phyloP scores from a whole-genome alignment of 92 coral and sea anemone species.

The Porites cylindrica region DNA sequence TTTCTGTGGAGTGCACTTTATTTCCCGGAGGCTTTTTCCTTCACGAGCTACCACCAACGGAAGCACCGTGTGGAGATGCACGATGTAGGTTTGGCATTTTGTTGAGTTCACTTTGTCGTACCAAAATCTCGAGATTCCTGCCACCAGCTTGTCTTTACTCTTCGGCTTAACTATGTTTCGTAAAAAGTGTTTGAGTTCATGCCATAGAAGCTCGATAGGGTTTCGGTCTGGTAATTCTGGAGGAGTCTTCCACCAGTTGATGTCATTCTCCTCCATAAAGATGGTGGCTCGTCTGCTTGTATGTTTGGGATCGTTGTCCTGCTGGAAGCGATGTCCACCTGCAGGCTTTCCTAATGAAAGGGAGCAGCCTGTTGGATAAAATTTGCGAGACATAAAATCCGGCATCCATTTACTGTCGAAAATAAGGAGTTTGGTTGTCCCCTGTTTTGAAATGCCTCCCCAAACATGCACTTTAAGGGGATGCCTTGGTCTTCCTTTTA shows the following conservation, averaged over 20 bases:
- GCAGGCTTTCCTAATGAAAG: constrained; percentile 55
- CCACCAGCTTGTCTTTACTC: constrained; percentile 1
- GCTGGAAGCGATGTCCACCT: constrained; percentile 15
- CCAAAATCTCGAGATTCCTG: background rate
- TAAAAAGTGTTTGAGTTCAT: constrained; percentile 18
- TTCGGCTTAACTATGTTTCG: background rate
- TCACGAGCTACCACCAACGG: background rate
- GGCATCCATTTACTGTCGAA: constrained; percentile 68
- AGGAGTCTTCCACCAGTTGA: constrained; percentile 45
- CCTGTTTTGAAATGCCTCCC: constrained; percentile 66
- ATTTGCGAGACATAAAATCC: constrained; percentile 37
- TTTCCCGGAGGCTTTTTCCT: background rate
- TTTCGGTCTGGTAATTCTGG: constrained; percentile 19
- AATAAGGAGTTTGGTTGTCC: constrained; percentile 50
- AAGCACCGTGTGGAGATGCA: background rate
- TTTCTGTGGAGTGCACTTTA: too few species aligned
- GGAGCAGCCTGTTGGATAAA: constrained; percentile 21
- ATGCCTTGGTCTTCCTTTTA: constrained; percentile 62
- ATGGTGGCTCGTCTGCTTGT: constrained; percentile 1
- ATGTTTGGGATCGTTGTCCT: constrained; percentile 45
- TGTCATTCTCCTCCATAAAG: background rate
- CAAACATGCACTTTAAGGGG: constrained; percentile 45
- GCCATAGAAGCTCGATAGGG: constrained; percentile 34
- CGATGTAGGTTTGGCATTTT: background rate
- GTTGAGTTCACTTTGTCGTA: background rate